phyloP scores from a whole-genome alignment of 2,113 vertebrate species.

The Emberiza fucata region DNA sequence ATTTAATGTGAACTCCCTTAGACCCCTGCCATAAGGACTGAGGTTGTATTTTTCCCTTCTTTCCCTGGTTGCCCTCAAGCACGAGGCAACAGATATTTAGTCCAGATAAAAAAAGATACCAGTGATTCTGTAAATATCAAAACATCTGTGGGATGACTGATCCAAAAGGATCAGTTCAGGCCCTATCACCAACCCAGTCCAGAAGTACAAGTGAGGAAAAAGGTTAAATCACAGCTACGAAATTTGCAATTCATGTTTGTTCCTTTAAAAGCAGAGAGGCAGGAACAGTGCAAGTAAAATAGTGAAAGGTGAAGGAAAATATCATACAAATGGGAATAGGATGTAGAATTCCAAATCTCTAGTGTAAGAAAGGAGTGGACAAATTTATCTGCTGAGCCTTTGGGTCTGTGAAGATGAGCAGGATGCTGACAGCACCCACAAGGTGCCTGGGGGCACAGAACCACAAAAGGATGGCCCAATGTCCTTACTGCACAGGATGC shows the following conservation, averaged over 20 bases:
- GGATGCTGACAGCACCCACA: background rate
- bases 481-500: background rate
- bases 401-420: background rate
- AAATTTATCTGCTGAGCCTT: background rate
- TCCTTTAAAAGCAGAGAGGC: background rate
- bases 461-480: background rate
- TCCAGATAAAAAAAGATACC: background rate
- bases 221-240: background rate
- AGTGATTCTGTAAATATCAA: background rate
- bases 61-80: background rate
- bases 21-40: background rate
- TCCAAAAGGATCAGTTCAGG: background rate
- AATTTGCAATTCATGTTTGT: background rate
- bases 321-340: background rate
- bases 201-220: background rate
- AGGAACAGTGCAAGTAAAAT: background rate
- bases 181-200: background rate
- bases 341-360: background rate
- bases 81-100: background rate
- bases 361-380: background rate
- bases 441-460: background rate
- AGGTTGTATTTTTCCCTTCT: background rate
- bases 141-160: background rate
- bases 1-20: background rate
- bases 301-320: background rate